These are phyloP conservation scores for Hymenopus coronatus DNA, from an alignment of 2,888 invertebrate species.

Conservation along the genomic window DNA sequence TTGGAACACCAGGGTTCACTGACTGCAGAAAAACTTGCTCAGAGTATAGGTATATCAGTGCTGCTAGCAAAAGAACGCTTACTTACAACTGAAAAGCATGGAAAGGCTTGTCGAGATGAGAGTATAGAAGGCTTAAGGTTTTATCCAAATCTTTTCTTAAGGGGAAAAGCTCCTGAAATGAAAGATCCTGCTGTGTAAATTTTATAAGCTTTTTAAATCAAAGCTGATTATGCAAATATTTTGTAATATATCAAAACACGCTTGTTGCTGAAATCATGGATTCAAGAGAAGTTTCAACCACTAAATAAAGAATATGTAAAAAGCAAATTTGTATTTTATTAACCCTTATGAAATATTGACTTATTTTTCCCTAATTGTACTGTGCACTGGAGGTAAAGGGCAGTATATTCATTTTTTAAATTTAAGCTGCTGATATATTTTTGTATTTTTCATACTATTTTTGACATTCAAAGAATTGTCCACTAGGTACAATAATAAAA, in stretches of 20 bases:
- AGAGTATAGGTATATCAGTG: constrained; percentile 78
- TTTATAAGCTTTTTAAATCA: neutral
- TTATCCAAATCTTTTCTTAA: constrained; percentile 71
- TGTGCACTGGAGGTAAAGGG: too few relatives aligned
- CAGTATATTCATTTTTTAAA: too few relatives aligned
- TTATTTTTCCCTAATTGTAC: too few relatives aligned
- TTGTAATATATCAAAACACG: neutral
- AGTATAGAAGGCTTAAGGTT: constrained; percentile 92
- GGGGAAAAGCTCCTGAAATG: neutral
- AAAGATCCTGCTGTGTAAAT: neutral
- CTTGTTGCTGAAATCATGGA: neutral
- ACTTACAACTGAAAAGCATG: constrained; percentile 79
- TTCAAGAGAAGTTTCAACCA: neutral
- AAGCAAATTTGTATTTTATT: neutral
- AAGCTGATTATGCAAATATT: neutral
- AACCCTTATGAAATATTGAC: neutral
- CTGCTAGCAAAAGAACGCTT: constrained; percentile 88
- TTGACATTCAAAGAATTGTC: too few relatives aligned
- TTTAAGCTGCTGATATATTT: too few relatives aligned
- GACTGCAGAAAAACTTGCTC: constrained; percentile 85
- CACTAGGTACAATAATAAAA: too few relatives aligned
- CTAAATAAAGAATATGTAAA: neutral
- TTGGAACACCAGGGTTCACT: constrained; percentile 66
- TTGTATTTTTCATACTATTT: too few relatives aligned
- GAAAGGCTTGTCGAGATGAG: constrained; percentile 90